Evolutionary conservation across 2,888 invertebrate species (phyloP).

Genomic region (Plusia festucae): DNA sequence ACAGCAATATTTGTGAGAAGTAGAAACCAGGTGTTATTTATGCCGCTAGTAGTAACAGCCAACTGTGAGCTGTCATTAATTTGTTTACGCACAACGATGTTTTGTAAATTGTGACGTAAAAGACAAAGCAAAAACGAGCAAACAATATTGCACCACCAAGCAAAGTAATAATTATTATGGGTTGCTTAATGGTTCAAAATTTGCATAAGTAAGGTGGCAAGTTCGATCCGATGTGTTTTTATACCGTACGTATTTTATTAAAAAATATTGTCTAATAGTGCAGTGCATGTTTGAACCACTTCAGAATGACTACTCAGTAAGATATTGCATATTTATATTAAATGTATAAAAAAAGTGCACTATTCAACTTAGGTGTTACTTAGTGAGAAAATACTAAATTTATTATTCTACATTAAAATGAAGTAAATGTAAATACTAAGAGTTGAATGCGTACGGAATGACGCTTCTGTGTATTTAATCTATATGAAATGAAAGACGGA

Average conservation of each 20-base stretch:
- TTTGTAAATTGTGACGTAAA: constrained; percentile 19
- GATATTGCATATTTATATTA: too few species aligned
- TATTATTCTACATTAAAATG: too few species aligned
- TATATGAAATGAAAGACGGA: constrained; percentile 46
- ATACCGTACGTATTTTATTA: too few species aligned
- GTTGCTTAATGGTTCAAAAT: not conserved
- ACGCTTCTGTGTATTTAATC: constrained; percentile 37
- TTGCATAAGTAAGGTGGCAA: too few species aligned
- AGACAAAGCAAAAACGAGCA: constrained; percentile 3
- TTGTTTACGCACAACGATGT: constrained; percentile 3
- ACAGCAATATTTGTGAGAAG: not conserved
- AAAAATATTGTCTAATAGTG: too few species aligned
- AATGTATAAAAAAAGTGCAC: too few species aligned
- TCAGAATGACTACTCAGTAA: too few species aligned
- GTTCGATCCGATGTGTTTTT: too few species aligned
- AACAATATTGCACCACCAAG: not conserved
- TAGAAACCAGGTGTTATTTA: not conserved
- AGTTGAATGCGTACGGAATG: not conserved
- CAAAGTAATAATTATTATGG: not conserved
- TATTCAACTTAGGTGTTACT: too few species aligned
- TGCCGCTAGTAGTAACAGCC: constrained; percentile 10
- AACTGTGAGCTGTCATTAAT: constrained; percentile 1
- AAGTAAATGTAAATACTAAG: too few species aligned
- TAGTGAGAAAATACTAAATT: too few species aligned
- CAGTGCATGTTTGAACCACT: too few species aligned